Base-by-base conservation (phyloP, 2,888 invertebrate genomes). In the Atethmia centrago region DNA sequence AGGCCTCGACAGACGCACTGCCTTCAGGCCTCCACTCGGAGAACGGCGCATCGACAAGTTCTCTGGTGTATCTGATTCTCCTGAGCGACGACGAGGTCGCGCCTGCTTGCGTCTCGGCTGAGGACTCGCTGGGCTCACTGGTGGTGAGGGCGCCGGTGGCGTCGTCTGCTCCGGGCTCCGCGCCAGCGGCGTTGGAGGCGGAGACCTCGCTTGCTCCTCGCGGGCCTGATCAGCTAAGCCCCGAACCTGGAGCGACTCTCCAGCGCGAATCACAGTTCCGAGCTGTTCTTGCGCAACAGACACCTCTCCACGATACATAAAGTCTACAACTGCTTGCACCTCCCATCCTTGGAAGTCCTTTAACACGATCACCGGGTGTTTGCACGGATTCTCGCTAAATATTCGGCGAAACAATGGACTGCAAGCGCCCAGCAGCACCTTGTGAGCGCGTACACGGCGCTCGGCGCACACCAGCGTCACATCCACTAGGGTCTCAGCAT, bases 301-400 rank as follows among this genome's bases (percentile, higher is more conserved):
- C 87, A 99, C 98, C 95, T 99, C 98, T 55, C 99, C 99, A 86
- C 98, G 98, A 95, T 99, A 99, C 98, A 99, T 99, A 91, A 99
- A 99, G 95, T 98, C 98, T 80, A 99, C 98, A 79, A 99, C 98
- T 51, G 98, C 98, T 89, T 98, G 98, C 80, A 99, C 98, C 90
- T 99, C 98, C 97, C 98, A 98, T 85, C 98, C 98, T 89, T 97
- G 97, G 93, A 98, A 98, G 96, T 99, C 99, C 93, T 99, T 99
- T 80, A 99, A 95, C 86, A 99, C 98, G 91, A 99, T 98, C 87
- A 99, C 98, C 58, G 99, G 99, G 93, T 99, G 99, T 93, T 99
- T 98, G 97, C 99, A 99, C 71, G 99, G 99, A 89, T 98, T 98
- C 92, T 99, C 99, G 89, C 98, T 97, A 93, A 99, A 98, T 92